Base-by-base conservation (phyloP, 2,888 invertebrate species). In the Ochropleura plecta region DNA sequence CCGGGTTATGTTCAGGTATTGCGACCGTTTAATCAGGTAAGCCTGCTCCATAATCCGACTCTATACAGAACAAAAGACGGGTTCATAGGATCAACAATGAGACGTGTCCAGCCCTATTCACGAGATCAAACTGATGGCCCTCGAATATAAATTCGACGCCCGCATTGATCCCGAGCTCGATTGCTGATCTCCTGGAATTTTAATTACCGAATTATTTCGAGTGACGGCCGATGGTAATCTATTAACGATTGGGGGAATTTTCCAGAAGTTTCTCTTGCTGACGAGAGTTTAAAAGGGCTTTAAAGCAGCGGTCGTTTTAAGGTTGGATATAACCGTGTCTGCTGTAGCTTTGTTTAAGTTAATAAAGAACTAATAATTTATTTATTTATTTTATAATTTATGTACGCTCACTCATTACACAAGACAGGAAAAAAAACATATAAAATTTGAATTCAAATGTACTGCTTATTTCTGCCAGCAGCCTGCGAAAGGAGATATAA, bases 141-240 rank as follows among this genome's bases (percentile, higher is more conserved):
- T 86, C 67, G 44, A 79, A 85, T 88, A 80, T 83, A 84, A 85
- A 82, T 84, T 76, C 76, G 76, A 82, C 14, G 66, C 92, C 91
- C 92, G 91, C 90, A 92, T 92, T 84, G 86, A 88, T 84, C 84
- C 78, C 74, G 77, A 83, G 85, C 83, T 88, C 86, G 87, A 92
- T 89, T 82, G 82, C 85, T 85, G 85, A 89, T 89, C 88, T 89
- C 83, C 79, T 78, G 89, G 91, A 91, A 91, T 92, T 92, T 91
- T 91, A 92, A 91, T 91, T 89, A 91, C 88, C 73, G 84, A 81
- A 82, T 88, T 88, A 86, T 85, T 81, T 76, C 59, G 67, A 80
- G 64, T 76, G 70, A 76, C 70, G 83, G 69, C 48, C 46, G 81
- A 83, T 81, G 68, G 84, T 83, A 81, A 82, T 82, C 76, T 81